These are phyloP conservation scores for Lipophrys pholis DNA, from an alignment of 2,113 vertebrate species.

Conservation along the genomic window DNA sequence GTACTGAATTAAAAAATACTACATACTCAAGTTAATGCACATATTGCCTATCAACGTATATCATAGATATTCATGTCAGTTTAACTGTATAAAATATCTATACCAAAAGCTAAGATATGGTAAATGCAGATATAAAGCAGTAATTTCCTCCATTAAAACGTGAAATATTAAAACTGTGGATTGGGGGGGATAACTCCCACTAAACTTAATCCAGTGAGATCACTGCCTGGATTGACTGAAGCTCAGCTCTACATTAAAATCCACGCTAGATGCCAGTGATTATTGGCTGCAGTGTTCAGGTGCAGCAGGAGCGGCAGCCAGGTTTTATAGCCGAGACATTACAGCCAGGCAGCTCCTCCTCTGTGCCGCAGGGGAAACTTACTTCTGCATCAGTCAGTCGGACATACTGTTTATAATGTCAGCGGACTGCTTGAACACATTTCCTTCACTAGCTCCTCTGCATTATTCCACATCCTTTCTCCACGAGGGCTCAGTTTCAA, in stretches of 20 bases:
- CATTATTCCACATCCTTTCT: conserved; percentile 29
- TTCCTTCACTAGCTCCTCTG: conserved; percentile 31
- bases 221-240: conserved; percentile 41
- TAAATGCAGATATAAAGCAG: too few species aligned
- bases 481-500: conserved; percentile 4
- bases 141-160: not conserved
- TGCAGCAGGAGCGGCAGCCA: conserved; percentile 33
- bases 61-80: not conserved
- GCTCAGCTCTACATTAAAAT: conserved; percentile 54
- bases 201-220: conserved; percentile 33
- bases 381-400: conserved; percentile 24
- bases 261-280: conserved; percentile 28
- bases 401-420: conserved; percentile 23
- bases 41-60: too few species aligned
- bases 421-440: conserved; percentile 30
- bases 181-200: not conserved
- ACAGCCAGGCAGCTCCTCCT: conserved; percentile 11
- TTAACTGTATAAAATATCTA: too few species aligned
- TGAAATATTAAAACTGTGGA: not conserved
- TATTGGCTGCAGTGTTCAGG: conserved; percentile 29
- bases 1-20: too few species aligned
- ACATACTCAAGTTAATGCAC: too few species aligned
- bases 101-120: too few species aligned
- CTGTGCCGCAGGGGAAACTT: conserved; percentile 41
- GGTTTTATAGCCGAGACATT: conserved; percentile 46